Evolutionary conservation across 2,797 vertebrate genomes (phyloP).

Genomic region (Clangula hyemalis): DNA sequence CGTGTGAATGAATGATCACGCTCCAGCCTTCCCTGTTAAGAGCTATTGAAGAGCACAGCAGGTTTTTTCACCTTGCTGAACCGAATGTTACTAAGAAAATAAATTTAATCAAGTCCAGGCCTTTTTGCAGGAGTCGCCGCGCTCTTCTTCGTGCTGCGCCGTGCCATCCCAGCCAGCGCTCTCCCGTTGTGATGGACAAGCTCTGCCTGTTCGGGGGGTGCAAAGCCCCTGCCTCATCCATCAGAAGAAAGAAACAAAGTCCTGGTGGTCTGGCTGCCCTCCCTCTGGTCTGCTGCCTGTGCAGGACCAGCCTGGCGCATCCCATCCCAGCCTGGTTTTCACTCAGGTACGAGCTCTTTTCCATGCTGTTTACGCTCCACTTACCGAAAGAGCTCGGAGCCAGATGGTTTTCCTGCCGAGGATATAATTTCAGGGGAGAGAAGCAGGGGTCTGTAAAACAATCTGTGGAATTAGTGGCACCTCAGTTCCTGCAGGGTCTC

Average conservation of each 20-base stretch:
- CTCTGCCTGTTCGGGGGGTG: not conserved
- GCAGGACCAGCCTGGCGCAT: not conserved
- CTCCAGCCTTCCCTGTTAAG: not conserved
- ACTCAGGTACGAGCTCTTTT: not conserved
- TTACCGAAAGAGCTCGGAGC: slow-evolving; percentile 17
- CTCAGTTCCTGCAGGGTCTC: not conserved
- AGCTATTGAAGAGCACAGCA: not conserved
- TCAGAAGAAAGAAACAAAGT: not conserved
- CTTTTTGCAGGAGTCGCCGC: not conserved
- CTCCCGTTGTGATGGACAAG: not conserved
- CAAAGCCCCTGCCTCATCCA: not conserved
- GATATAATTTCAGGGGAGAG: slow-evolving; percentile 23
- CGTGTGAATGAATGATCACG: not conserved
- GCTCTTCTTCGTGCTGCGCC: not conserved
- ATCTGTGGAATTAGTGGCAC: slow-evolving; percentile 32
- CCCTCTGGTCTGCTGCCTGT: not conserved
- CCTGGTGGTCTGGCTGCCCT: not conserved
- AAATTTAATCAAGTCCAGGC: slow-evolving; percentile 48
- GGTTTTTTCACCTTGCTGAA: not conserved
- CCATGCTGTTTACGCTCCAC: not conserved
- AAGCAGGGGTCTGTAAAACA: slow-evolving; percentile 3
- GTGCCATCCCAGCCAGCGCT: not conserved
- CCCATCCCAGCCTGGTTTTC: not conserved
- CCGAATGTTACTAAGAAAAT: slow-evolving; percentile 26
- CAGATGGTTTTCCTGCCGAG: slow-evolving; percentile 24